Conservation (phyloP, 1,140 invertebrate species). For the Megathymus violae region DNA sequence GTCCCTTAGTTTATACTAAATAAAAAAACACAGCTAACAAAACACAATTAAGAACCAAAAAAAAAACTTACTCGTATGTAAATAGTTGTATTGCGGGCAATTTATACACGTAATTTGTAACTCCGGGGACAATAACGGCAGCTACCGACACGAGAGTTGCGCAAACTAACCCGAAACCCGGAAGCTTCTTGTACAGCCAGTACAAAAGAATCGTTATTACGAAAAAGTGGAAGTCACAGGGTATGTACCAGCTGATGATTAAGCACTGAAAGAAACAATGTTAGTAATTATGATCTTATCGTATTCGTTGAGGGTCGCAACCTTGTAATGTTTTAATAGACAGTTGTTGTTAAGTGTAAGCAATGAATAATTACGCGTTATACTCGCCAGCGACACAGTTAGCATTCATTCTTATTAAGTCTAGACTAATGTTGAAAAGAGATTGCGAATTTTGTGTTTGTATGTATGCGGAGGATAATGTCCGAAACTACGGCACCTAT, state of each 20-base stretch:
- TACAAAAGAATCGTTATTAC: conserved; percentile 85
- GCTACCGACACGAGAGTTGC: conserved; percentile 48
- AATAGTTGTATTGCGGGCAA: conserved; percentile 81
- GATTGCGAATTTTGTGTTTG: too few relatives aligned
- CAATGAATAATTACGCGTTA: too few relatives aligned
- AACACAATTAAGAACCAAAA: background rate
- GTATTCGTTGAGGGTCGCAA: conserved; percentile 24
- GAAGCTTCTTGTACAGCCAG: conserved; percentile 75
- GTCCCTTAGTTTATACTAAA: too few relatives aligned
- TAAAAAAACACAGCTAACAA: too few relatives aligned
- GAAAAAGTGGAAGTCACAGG: conserved; percentile 91
- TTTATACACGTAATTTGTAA: conserved; percentile 75
- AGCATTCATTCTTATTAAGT: too few relatives aligned
- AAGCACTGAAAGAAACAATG: conserved; percentile 85
- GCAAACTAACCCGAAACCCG: conserved; percentile 46
- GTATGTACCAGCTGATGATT: conserved; percentile 90
- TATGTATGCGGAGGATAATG: too few relatives aligned
- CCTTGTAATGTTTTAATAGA: background rate
- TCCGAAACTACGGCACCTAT: too few relatives aligned
- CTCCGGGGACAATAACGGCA: conserved; percentile 72
- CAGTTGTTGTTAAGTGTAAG: too few relatives aligned
- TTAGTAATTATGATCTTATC: conserved; percentile 51
- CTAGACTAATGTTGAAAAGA: too few relatives aligned
- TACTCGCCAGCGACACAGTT: too few relatives aligned
- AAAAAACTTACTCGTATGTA: conserved; percentile 77